Conservation (phyloP, 2,113 vertebrate genomes). For the Platycercus adscitus region DNA sequence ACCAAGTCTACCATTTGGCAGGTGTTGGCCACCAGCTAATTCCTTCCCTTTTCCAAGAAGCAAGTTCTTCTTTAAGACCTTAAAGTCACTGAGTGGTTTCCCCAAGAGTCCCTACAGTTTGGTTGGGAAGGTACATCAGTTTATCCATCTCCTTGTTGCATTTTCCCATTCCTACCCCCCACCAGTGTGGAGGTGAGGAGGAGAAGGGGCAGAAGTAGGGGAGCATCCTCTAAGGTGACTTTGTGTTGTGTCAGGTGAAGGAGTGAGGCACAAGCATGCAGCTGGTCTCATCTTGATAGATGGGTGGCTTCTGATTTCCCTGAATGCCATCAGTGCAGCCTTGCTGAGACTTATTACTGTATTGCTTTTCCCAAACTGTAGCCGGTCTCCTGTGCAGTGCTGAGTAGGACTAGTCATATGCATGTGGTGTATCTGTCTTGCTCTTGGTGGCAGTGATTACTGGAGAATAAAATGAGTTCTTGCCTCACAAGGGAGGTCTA, state of each 20-base stretch:
- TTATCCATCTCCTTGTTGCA: rapidly evolving
- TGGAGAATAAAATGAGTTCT: not conserved
- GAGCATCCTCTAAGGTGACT: not conserved
- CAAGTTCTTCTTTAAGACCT: not conserved
- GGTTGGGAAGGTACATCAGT: not conserved
- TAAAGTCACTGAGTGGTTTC: not conserved
- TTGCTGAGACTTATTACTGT: not conserved
- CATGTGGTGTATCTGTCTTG: not conserved
- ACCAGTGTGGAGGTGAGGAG: not conserved
- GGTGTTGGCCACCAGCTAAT: not conserved
- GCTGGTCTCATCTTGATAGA: not conserved
- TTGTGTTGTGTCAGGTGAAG: not conserved
- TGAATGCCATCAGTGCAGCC: not conserved
- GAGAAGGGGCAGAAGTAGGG: not conserved
- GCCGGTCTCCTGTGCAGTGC: not conserved
- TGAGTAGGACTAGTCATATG: not conserved
- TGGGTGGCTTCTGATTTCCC: not conserved
- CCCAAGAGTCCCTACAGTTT: not conserved
- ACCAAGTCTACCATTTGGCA: not conserved
- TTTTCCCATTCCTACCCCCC: not conserved
- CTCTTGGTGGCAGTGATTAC: not conserved
- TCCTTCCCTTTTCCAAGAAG: not conserved
- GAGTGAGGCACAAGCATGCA: not conserved
- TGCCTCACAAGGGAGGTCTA: not conserved
- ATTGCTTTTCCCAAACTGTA: not conserved